Conservation (phyloP, 2,888 invertebrate species). For the Aleiodes leptofemur region DNA sequence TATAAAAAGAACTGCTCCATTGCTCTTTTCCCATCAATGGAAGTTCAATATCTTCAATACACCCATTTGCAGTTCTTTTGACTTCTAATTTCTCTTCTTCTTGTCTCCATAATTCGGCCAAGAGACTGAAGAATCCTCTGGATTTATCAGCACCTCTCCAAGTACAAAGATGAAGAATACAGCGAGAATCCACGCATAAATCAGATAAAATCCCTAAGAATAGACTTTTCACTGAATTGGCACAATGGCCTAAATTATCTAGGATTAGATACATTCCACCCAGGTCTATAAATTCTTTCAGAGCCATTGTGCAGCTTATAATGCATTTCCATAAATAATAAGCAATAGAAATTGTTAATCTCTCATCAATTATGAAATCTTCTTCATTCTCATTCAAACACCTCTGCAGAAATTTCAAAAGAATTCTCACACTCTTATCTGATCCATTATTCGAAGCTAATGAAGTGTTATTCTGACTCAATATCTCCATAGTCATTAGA, state of each 20-base stretch:
- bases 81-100: constrained; percentile 72
- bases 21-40: constrained; percentile 75
- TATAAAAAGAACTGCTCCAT: constrained; percentile 65
- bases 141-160: constrained; percentile 73
- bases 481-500: constrained; percentile 60
- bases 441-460: constrained; percentile 49
- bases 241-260: constrained; percentile 69
- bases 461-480: constrained; percentile 52
- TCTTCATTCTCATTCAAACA: constrained; percentile 56
- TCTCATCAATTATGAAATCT: constrained; percentile 69
- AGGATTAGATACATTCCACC: constrained; percentile 72
- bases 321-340: constrained; percentile 75
- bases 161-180: constrained; percentile 74
- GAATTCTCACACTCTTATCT: constrained; percentile 54
- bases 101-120: constrained; percentile 74
- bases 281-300: constrained; percentile 68
- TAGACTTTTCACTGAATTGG: constrained; percentile 56
- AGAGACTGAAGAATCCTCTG: constrained; percentile 69
- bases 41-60: constrained; percentile 70
- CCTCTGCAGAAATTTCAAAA: constrained; percentile 58
- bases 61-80: constrained; percentile 66
- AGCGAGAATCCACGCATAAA: constrained; percentile 69
- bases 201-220: constrained; percentile 74
- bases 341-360: constrained; percentile 72
- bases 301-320: constrained; percentile 59